Evolutionary conservation across 2,888 invertebrate genomes (phyloP).

Genomic region (Monochamus alternatus): DNA sequence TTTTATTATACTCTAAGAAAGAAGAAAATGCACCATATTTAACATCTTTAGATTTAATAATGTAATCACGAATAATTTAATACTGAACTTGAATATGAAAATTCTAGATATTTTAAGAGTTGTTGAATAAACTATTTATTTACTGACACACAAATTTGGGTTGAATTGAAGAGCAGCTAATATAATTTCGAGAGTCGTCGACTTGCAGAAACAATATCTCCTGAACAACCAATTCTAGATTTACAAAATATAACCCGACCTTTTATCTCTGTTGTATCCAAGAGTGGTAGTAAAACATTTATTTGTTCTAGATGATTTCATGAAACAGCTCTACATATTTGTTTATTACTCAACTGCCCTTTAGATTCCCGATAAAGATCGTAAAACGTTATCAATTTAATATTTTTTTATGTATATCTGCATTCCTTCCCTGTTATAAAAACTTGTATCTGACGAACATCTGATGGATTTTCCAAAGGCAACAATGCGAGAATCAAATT

Average conservation of each 20-base stretch:
- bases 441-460: conserved; percentile 12
- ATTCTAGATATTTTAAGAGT: no score
- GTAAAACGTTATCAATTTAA: conserved; percentile 9
- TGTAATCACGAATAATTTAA: no score
- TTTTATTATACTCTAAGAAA: no score
- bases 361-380: conserved; percentile 2
- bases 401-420: conserved; percentile 10
- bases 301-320: not conserved
- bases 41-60: no score
- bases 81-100: no score
- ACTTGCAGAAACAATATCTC: not conserved
- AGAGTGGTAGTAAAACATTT: not conserved
- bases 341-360: conserved; percentile 1
- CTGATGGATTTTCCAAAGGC: conserved; percentile 10
- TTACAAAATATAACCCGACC: not conserved
- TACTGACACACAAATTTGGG: no score
- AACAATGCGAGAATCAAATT: not conserved
- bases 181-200: no score
- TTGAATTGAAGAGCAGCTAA: no score
- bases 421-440: not conserved
- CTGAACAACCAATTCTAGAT: not conserved
- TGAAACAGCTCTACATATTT: not conserved
- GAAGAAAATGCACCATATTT: no score
- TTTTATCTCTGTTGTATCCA: not conserved
- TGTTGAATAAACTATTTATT: no score